Evolutionary conservation across 2,113 vertebrate genomes (phyloP).

Genomic region (Psittacula cyanocephala): DNA sequence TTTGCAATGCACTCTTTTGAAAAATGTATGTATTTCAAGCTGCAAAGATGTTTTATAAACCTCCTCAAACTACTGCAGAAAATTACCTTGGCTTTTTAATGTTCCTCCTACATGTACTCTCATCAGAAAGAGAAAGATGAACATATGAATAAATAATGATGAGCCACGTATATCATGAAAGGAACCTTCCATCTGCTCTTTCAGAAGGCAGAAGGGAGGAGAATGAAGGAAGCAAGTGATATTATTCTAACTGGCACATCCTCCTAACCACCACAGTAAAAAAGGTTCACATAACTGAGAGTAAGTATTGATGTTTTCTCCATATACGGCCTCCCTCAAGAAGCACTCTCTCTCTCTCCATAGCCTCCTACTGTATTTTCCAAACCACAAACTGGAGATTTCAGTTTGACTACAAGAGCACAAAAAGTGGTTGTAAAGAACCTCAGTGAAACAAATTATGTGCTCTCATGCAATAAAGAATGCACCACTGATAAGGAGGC

Average conservation of each 20-base stretch:
- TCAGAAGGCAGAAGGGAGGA: background rate
- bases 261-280: background rate
- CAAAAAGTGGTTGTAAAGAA: conserved; percentile 3
- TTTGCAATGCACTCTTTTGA: background rate
- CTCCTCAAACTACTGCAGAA: conserved; percentile 48
- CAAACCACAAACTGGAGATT: background rate
- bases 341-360: background rate
- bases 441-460: background rate
- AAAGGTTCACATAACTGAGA: background rate
- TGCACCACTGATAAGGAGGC: background rate
- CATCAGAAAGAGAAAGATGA: conserved; percentile 50
- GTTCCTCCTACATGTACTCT: conserved; percentile 49
- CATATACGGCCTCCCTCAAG: background rate
- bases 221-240: background rate
- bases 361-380: background rate
- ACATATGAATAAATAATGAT: conserved; percentile 60
- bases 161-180: background rate
- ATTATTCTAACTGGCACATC: background rate
- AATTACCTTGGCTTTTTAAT: conserved; percentile 52
- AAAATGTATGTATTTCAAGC: conserved; percentile 4
- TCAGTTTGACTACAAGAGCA: background rate
- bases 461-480: background rate
- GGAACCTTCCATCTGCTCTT: conserved; percentile 57
- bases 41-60: conserved; percentile 60
- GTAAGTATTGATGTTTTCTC: background rate